Conservation (phyloP, 23 tunicate species). For the Trididemnum nubilum region DNA sequence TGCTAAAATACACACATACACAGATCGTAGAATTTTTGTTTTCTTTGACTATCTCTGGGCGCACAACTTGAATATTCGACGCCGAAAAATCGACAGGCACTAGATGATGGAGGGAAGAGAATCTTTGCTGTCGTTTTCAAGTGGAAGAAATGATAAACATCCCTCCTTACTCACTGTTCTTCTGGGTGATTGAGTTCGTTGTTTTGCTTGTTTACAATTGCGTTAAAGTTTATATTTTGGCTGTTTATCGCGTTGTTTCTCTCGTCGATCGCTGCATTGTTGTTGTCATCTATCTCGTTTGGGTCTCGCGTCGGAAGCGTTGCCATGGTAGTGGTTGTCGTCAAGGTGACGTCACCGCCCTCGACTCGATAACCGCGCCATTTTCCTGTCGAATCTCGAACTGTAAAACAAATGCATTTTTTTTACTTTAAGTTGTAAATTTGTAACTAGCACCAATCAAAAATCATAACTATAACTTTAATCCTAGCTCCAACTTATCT, state of each 20-base stretch:
- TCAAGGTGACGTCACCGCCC: background rate
- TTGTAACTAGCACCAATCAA: background rate
- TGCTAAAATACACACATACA: no score
- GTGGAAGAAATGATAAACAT: no score
- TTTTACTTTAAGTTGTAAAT: background rate
- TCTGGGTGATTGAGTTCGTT: background rate
- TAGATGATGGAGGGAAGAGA: no score
- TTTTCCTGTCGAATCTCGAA: constrained; percentile 39
- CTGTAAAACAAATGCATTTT: constrained; percentile 9
- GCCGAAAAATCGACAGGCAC: no score
- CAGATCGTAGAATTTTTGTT: no score
- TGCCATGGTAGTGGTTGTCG: background rate
- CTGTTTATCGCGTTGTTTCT: constrained; percentile 26
- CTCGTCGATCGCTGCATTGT: constrained; percentile 54
- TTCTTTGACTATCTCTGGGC: no score
- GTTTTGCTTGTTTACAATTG: background rate
- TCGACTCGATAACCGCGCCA: constrained; percentile 22
- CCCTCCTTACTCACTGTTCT: background rate
- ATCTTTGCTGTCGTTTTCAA: no score
- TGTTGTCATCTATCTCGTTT: constrained; percentile 43
- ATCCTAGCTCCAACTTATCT: no score
- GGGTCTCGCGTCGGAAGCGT: constrained; percentile 28
- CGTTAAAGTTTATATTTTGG: background rate
- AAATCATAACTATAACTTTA: no score
- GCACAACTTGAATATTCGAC: no score